These are phyloP conservation scores for Eclectus roratus DNA, from an alignment of 2,113 vertebrate genomes.

Conservation along the genomic window DNA sequence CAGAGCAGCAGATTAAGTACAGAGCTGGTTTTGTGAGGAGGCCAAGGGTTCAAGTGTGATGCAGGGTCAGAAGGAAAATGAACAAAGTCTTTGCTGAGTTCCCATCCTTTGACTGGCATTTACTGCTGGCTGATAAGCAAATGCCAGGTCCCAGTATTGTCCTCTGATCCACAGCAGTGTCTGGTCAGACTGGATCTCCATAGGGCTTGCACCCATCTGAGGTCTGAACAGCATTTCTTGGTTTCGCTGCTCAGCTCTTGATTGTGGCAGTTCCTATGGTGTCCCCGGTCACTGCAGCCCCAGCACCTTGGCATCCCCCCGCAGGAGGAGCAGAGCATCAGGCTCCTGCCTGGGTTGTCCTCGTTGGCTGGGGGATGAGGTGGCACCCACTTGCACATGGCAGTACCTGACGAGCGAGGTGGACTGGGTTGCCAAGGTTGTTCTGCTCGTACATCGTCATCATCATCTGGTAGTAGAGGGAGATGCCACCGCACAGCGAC, in stretches of 20 bases:
- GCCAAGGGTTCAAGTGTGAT: not conserved
- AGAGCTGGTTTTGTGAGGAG: not conserved
- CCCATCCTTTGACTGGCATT: not conserved
- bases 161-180: not conserved
- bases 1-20: not conserved
- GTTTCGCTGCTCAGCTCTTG: not conserved
- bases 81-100: not conserved
- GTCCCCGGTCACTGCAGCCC: fast-evolving
- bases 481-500: fast-evolving
- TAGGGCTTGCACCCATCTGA: not conserved
- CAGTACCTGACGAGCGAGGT: not conserved
- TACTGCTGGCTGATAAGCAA: not conserved
- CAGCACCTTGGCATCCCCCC: not conserved
- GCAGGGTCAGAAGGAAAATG: not conserved
- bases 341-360: not conserved
- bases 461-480: not conserved
- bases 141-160: not conserved
- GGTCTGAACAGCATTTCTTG: not conserved
- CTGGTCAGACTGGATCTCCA: not conserved
- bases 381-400: not conserved
- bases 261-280: not conserved
- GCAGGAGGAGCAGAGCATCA: not conserved
- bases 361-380: not conserved
- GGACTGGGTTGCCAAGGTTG: not conserved
- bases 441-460: not conserved